Evolutionary conservation across 1,140 invertebrate species (phyloP).

Genomic region (Nautilus pompilius): DNA sequence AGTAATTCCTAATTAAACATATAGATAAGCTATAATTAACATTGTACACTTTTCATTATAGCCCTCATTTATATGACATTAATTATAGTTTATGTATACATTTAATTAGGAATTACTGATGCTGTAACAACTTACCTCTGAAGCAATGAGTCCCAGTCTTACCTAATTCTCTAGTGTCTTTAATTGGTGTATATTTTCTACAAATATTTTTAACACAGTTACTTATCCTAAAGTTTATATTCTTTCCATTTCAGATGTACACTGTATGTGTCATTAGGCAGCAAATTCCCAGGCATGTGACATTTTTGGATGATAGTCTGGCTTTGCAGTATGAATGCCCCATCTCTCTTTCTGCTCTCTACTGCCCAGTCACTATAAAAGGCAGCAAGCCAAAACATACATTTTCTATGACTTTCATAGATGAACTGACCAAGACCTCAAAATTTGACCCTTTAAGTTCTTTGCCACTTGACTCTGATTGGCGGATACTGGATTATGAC

Average conservation of each 20-base stretch:
- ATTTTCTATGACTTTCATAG: slow-evolving; percentile 40
- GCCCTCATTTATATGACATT: too few species aligned
- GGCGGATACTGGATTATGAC: slow-evolving; percentile 35
- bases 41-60: too few species aligned
- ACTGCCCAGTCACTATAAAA: slow-evolving; percentile 41
- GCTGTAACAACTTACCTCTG: too few species aligned
- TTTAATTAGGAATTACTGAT: too few species aligned
- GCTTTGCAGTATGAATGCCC: slow-evolving; percentile 39
- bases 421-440: slow-evolving; percentile 39
- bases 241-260: slow-evolving; percentile 42
- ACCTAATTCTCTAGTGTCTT: too few species aligned
- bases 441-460: slow-evolving; percentile 45
- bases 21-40: too few species aligned
- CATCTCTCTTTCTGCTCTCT: slow-evolving; percentile 41
- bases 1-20: too few species aligned
- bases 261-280: slow-evolving; percentile 30
- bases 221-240: too few species aligned
- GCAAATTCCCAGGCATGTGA: slow-evolving; percentile 40
- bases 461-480: slow-evolving; percentile 27
- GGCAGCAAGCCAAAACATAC: slow-evolving; percentile 41
- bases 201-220: too few species aligned
- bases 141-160: too few species aligned
- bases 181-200: too few species aligned
- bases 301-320: slow-evolving; percentile 26
- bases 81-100: too few species aligned